These are phyloP conservation scores for Oryzias curvinotus DNA, from an alignment of 2,113 vertebrate genomes.

Conservation along the genomic window DNA sequence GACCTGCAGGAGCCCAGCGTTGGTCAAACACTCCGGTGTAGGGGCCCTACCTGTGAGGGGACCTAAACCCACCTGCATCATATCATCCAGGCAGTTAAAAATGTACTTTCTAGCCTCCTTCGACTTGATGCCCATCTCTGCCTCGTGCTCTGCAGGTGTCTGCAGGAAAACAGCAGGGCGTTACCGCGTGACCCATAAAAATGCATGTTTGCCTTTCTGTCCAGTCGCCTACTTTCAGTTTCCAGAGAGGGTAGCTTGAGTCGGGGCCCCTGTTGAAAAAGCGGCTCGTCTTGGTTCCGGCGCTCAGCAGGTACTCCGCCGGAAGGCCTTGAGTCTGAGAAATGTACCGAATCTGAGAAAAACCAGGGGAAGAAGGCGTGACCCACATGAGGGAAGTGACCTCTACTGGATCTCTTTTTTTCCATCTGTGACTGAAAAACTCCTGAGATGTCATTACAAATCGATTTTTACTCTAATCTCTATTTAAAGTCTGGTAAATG, in stretches of 20 bases:
- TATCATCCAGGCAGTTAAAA: constrained; percentile 98
- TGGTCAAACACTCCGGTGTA: background rate
- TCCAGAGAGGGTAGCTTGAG: constrained; percentile 94
- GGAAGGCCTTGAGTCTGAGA: constrained; percentile 98
- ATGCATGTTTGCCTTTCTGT: background rate
- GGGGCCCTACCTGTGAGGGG: background rate
- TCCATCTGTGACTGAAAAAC: too few relatives aligned
- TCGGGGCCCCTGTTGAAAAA: constrained; percentile 98
- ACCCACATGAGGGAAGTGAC: background rate
- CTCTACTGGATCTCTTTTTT: too few relatives aligned
- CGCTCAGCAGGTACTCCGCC: constrained; percentile 96
- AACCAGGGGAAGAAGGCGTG: background rate
- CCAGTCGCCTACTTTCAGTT: constrained; percentile 81
- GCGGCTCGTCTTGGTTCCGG: constrained; percentile 95
- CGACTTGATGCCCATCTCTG: constrained; percentile 96
- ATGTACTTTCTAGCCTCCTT: constrained; percentile 98
- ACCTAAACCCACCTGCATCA: constrained; percentile 83
- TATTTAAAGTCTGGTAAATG: too few relatives aligned
- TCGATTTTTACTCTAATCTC: too few relatives aligned
- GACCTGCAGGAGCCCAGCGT: constrained; percentile 77
- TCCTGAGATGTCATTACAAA: too few relatives aligned
- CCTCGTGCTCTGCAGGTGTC: constrained; percentile 94
- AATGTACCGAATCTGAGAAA: constrained; percentile 92
- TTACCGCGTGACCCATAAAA: background rate
- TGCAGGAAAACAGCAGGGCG: constrained; percentile 34